Evolutionary conservation across 2,113 vertebrate genomes (phyloP), one percentile per base, ranked within the genome.

Genomic region (Jaculus jaculus): DNA sequence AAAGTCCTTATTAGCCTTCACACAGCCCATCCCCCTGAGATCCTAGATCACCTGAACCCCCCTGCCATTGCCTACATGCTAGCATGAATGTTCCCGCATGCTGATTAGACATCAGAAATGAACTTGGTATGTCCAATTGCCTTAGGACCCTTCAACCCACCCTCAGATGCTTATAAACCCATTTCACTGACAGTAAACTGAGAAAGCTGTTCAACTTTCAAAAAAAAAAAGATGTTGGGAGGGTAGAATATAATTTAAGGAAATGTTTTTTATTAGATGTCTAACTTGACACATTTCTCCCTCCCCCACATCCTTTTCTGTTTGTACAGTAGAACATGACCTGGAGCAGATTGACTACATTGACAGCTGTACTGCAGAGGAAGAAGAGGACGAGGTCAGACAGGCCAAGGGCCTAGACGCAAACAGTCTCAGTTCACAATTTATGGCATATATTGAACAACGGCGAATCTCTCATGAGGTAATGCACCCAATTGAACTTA

Each of bases 321-420:
- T 47, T 0, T 84, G 58, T 65, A 94, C 96, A 99, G 98, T 98
- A 96, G 98, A 99, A 60, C 96, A 99, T 0, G 99, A 99, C 90
- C 97, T 99, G 13, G 99, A 99, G 91, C 99, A 99, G 97, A 99
- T 99, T 0, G 99, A 99, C 97, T 99, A 98, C 94, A 99, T 99
- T 84, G 99, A 99, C 97, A 99, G 98, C 97, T 99, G 98, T 94
- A 94, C 98, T n/a, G 97, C 97, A 0, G 98, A 98, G 92, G 98
- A 99, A 91, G 99, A 99, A 18, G 99, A 99, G 32, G 98, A 98
- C 0, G 98, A 99, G 90, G 96, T 95, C 87, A 97, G 98, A 71
- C 98, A 98, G 21, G 96, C 97, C 96, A 98, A 96, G 96, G 90
- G 96, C 91, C n/a, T 90, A 94, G 98, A 98, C 13, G 54, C 98